Percentiles rank a stretch among this genome's conserved stretches.
Conservation (phyloP, 2,113 vertebrate genomes). For the Loxodonta africana region DNA sequence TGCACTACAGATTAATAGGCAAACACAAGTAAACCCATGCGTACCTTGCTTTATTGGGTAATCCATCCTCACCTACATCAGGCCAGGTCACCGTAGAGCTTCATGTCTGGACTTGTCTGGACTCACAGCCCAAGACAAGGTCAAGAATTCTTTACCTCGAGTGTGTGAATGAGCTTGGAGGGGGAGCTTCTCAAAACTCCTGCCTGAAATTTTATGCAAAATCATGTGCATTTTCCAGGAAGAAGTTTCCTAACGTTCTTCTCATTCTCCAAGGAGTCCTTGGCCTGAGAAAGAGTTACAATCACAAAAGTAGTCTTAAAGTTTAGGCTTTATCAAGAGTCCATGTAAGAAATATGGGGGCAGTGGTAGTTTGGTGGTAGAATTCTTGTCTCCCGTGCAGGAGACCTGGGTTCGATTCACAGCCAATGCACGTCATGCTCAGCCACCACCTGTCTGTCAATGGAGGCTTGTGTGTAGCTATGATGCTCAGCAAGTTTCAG, state of each 20-base stretch:
- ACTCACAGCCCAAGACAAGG: background rate
- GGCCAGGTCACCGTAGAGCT: background rate
- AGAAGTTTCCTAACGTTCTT: background rate
- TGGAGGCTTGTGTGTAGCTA: background rate
- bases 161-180: accelerated
- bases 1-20: no score
- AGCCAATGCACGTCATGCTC: background rate
- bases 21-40: no score
- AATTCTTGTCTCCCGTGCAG: background rate
- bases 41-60: no score
- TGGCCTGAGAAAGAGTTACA: background rate
- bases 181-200: background rate
- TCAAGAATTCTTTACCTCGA: background rate
- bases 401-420: background rate
- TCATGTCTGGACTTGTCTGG: background rate
- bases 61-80: background rate
- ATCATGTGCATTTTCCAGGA: background rate
- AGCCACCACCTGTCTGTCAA: background rate
- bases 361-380: background rate
- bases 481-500: background rate
- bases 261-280: background rate
- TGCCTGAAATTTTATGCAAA: background rate
- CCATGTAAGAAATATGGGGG: background rate
- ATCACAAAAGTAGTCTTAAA: background rate
- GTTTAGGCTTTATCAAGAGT: background rate